These are phyloP conservation scores for Watsonalla cultraria DNA, from an alignment of 2,888 invertebrate genomes.

Conservation along the genomic window DNA sequence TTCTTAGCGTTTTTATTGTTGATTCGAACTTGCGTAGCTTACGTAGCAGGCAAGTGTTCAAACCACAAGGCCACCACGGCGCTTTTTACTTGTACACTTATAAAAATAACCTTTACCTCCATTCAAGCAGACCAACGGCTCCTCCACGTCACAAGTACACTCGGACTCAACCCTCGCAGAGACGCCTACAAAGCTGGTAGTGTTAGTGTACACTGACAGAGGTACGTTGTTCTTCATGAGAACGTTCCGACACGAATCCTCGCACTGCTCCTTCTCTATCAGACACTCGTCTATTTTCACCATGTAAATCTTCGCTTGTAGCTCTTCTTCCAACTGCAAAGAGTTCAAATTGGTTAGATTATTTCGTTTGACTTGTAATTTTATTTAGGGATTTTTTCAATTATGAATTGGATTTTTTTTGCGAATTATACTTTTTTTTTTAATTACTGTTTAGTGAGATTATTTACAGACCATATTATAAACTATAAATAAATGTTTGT, in stretches of 20 bases:
- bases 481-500: too few species aligned
- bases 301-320: conserved; percentile 88
- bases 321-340: conserved; percentile 81
- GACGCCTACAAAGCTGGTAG: conserved; percentile 96
- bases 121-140: conserved; percentile 83
- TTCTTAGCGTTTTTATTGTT: too few species aligned
- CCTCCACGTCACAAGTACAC: conserved; percentile 82
- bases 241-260: conserved; percentile 88
- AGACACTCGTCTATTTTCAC: conserved; percentile 95
- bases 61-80: too few species aligned
- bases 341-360: not conserved
- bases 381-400: too few species aligned
- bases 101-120: conserved; percentile 74
- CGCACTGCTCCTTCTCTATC: conserved; percentile 84
- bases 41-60: too few species aligned
- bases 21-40: too few species aligned
- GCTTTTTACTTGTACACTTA: too few species aligned
- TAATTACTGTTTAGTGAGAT: too few species aligned
- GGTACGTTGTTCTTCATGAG: conserved; percentile 86
- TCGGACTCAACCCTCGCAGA: conserved; percentile 88
- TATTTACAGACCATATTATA: too few species aligned
- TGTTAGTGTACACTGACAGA: conserved; percentile 93
- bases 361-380: too few species aligned
- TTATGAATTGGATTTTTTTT: too few species aligned
- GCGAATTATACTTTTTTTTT: too few species aligned